phyloP scores from a whole-genome alignment of 2,888 invertebrate genomes.

The Polia nebulosa region DNA sequence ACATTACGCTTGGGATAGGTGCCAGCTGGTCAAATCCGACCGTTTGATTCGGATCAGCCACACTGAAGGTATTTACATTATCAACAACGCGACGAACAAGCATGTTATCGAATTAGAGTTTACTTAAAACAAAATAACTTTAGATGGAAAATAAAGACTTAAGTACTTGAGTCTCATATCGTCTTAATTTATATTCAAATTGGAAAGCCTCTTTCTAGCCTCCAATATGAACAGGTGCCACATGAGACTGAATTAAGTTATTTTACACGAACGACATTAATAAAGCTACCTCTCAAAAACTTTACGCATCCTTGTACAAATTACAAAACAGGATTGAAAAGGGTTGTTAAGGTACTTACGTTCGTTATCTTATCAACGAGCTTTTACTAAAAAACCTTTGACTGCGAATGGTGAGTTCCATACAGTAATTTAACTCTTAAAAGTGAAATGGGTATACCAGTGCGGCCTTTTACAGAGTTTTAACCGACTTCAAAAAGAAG shows the following conservation, averaged over 20 bases:
- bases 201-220: slow-evolving; percentile 1
- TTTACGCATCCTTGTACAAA: slow-evolving; percentile 25
- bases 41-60: slow-evolving; percentile 69
- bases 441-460: slow-evolving; percentile 35
- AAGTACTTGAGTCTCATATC: slow-evolving; percentile 1
- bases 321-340: slow-evolving; percentile 31
- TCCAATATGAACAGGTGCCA: slow-evolving; percentile 28
- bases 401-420: slow-evolving; percentile 31
- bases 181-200: slow-evolving; percentile 45
- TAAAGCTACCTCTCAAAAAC: slow-evolving; percentile 24
- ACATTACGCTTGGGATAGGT: slow-evolving; percentile 82
- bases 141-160: neutral
- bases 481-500: too few relatives aligned
- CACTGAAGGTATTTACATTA: slow-evolving; percentile 59
- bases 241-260: slow-evolving; percentile 22
- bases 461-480: slow-evolving; percentile 30
- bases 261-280: slow-evolving; percentile 39
- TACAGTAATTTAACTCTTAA: slow-evolving; percentile 44
- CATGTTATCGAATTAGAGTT: slow-evolving; percentile 10
- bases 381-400: slow-evolving; percentile 41
- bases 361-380: slow-evolving; percentile 26
- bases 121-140: neutral
- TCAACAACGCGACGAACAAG: slow-evolving; percentile 33
- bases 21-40: slow-evolving; percentile 81
- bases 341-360: slow-evolving; percentile 6